Evolutionary conservation across 2,113 vertebrate species (phyloP).

Genomic region (Apodemus sylvaticus): DNA sequence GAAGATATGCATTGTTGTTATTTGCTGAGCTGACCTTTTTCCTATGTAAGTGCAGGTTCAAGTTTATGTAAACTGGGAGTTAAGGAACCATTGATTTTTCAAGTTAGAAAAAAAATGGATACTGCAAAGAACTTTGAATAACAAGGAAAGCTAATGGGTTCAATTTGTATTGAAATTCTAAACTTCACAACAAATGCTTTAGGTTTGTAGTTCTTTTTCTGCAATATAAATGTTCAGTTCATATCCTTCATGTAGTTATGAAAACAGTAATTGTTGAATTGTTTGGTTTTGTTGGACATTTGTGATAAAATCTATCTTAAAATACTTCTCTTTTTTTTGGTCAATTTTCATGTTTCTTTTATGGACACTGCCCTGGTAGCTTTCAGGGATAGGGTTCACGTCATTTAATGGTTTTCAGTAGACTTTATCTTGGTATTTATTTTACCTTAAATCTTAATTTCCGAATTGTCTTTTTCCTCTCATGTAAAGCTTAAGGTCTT

Average conservation of each 20-base stretch:
- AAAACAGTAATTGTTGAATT: background rate
- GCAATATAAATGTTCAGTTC: background rate
- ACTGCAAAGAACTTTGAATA: background rate
- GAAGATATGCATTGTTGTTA: background rate
- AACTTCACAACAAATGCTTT: background rate
- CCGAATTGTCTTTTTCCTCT: background rate
- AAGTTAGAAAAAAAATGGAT: background rate
- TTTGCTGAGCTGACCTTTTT: background rate
- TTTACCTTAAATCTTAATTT: background rate
- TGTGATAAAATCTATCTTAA: background rate
- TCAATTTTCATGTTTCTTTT: background rate
- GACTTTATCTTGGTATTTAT: background rate
- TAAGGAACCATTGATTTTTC: background rate
- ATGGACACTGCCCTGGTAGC: rapidly evolving
- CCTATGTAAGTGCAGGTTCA: background rate
- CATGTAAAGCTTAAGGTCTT: background rate
- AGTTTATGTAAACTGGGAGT: background rate
- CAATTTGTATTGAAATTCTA: background rate
- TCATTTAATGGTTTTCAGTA: background rate
- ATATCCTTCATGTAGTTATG: background rate
- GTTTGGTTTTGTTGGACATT: background rate
- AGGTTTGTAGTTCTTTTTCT: background rate
- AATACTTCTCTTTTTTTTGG: background rate
- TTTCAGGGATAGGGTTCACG: background rate
- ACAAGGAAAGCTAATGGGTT: background rate